Base-by-base conservation (phyloP, 2,888 invertebrate genomes). In the Ichneumoninae sp. region DNA sequence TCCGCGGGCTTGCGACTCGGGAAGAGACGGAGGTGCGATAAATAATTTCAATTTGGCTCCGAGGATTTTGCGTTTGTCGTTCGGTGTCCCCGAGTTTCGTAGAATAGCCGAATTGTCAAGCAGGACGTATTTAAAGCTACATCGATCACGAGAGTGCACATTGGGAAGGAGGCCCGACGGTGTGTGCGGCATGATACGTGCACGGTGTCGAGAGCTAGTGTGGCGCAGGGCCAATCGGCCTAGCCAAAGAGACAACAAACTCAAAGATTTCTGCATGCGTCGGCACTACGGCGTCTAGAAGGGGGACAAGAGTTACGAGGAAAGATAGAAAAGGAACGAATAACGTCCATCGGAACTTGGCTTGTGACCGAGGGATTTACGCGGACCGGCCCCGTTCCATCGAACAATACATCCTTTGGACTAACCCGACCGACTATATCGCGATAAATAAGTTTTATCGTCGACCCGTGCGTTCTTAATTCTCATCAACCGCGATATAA, bases 221-320 rank as follows among this genome's bases (percentile, higher is more conserved):
- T 63, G 63, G 80, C 80, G 66, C 47, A 13, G 80, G 47, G 80
- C 80, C 80, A 81, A 80, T 80, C 19, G 13, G 0, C 66, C 40
- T 4, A n/a, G 70, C 60, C 71, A 77, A 76, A 60, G 82, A 70
- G 33, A 74, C 83, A 74, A 71, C 80, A 80, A 76, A 71, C 68
- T 60, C 71, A 44, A 44, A 60, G 68, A 70, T 47, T 52, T 69
- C 60, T 63, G 69, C 60, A 69, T 30, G 66, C 66, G 36, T 30
- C 57, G 16, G n/a, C 40, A 63, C 66, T 30, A 16, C 63, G 30
- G 0, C 13, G 30, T 36, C n/a, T 19, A 26, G 60, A 52, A 30
- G 22, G 57, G 26, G 26, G 68, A 63, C 60, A 63, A 74, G 69
- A 74, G 52, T 83, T 78, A 74, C 63, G 74, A 68, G 69, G 8